These are phyloP conservation scores for Torymus aiolomorphi DNA, from an alignment of 2,888 invertebrate species.

Conservation along the genomic window DNA sequence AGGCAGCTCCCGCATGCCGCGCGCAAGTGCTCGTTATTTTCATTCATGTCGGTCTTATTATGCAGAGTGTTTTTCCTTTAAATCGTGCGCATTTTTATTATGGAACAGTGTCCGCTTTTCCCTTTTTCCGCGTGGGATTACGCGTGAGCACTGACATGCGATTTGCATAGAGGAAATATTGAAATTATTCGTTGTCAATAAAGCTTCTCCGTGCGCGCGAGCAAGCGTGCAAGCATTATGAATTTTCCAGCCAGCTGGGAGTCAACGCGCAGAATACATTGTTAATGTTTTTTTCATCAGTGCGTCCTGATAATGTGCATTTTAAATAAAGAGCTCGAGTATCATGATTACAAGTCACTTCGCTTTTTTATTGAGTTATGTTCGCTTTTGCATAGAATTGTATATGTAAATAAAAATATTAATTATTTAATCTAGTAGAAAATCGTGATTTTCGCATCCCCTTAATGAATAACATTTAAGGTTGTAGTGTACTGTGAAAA, in stretches of 20 bases:
- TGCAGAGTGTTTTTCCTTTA: constrained; percentile 14
- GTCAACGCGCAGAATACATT: background rate
- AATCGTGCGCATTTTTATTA: background rate
- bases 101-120: background rate
- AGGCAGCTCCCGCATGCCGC: background rate
- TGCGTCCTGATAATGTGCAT: background rate
- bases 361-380: no score
- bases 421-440: no score
- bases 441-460: background rate
- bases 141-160: background rate
- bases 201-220: background rate
- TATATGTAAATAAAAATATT: no score
- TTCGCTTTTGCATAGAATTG: no score
- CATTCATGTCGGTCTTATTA: constrained; percentile 32
- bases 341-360: no score
- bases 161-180: background rate
- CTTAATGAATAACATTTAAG: background rate
- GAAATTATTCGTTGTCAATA: constrained; percentile 21
- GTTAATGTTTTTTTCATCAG: background rate
- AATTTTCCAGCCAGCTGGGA: background rate
- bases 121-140: background rate
- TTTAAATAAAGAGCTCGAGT: no score
- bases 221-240: no score
- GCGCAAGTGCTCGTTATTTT: constrained; percentile 13
- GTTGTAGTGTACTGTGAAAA: background rate